Evolutionary conservation across 2,888 invertebrate species (phyloP).

Genomic region (Rhamphomyia laevipes): DNA sequence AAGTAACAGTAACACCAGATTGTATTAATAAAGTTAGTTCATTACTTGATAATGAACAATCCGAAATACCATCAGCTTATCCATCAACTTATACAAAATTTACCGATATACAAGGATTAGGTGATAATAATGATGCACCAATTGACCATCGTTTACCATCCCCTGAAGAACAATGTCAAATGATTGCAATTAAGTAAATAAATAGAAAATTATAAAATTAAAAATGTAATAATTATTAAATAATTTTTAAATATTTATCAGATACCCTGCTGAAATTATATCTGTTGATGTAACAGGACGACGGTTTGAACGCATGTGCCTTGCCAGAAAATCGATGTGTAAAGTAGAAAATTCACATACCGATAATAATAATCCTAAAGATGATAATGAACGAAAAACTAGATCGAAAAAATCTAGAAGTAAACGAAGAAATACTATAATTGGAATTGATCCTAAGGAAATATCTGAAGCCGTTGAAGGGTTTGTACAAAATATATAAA

Average conservation of each 20-base stretch:
- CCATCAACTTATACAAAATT: constrained; percentile 1
- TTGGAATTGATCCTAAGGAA: constrained; percentile 83
- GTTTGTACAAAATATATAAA: constrained; percentile 39
- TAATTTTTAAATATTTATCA: constrained; percentile 25
- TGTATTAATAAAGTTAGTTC: constrained; percentile 49
- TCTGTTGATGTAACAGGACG: constrained; percentile 81
- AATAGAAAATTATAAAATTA: background rate
- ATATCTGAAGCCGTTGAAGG: constrained; percentile 74
- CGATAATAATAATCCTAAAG: constrained; percentile 33
- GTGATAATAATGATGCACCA: constrained; percentile 41
- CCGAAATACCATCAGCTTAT: background rate
- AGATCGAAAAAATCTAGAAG: constrained; percentile 64
- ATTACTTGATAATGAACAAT: background rate
- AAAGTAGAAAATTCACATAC: constrained; percentile 15
- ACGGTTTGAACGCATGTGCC: constrained; percentile 81
- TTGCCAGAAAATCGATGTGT: constrained; percentile 65
- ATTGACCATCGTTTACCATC: constrained; percentile 79
- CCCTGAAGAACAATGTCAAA: constrained; percentile 74
- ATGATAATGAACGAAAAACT: constrained; percentile 46
- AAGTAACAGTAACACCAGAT: constrained; percentile 68
- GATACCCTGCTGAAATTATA: constrained; percentile 79
- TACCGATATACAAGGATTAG: background rate
- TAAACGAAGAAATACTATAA: constrained; percentile 81
- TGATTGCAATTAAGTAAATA: constrained; percentile 68
- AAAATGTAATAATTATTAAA: background rate